Base-by-base conservation (phyloP, 1,140 invertebrate genomes). In the Littorina saxatilis region DNA sequence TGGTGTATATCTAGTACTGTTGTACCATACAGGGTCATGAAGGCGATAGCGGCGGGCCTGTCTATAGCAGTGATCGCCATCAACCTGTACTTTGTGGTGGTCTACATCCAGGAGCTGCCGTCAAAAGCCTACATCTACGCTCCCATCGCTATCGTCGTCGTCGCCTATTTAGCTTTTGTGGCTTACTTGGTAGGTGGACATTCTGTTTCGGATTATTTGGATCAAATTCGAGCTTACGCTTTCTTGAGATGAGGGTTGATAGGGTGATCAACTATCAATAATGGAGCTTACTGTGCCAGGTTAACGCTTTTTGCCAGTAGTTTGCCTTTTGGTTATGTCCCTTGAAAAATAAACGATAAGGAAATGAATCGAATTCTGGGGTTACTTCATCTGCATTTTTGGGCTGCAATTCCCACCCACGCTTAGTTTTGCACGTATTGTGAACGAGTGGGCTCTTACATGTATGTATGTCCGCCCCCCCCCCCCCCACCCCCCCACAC, bases 61-160 rank as follows among this genome's bases (percentile, higher is more conserved):
- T 68, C 66, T 15, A 15, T 68, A 2, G 23, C 66, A 17, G 66
- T 68, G 32, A 68, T 68, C 87, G 90, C 88, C 17, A 97, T 98
- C 83, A 98, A 98, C 89, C 93, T 97, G 70, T 97, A 95, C 89
- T 97, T 97, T 91, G 95, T 97, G 2, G 92, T 94, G 29, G 91
- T 93, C 35, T 95, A 94, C 84, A 94, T 96, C 0, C 88, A 94
- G 17, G 85, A 92, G 1, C 32, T 68, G 66, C 66, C 66, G 9
- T 17, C 32, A 9, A 68, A 68, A 32, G 35, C 66, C 35, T 68
- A 68, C 66, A 23, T 68, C 35, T 68, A 68, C 35, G 66, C 39
- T 15, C 66, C 66, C 32, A 68, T 68, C 32, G 66, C 66, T 32
- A 0, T 68, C 15, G 9, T 68, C 35, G 66, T 68, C 66, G 37